Evolutionary conservation across 2,888 invertebrate genomes (phyloP), one percentile per base, ranked within the genome.

Genomic region (Pseudococcus viburni): DNA sequence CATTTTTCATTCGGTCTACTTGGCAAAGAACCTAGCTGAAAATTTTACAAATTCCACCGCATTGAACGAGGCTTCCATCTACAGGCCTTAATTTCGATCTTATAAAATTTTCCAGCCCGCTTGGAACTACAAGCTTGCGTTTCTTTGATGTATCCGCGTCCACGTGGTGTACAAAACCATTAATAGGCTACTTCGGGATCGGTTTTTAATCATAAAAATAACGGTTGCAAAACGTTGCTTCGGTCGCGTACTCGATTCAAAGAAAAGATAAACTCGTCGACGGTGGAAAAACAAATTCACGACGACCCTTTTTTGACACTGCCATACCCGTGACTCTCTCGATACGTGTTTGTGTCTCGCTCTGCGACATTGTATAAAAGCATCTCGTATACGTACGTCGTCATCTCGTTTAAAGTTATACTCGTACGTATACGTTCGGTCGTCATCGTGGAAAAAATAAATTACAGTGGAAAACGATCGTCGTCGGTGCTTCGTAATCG

Each of bases 211-310:
- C 26, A 73, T 12, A 22, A 15, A 73, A 73, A 33, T 73, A 73
- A 73, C 26, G 59, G 5, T 19, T 1, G 59, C 26, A 33, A 73
- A 73, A 33, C 26, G 26, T 33, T 33, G 26, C 26, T 1, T 33
- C 26, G 26, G 33, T 19, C 19, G 5, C 68, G 26, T 73, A 73
- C 26, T 73, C 68, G 68, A 22, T 73, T 73, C 68, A 33, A 33
- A 73, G 68, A 26, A 59, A 59, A 73, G 68, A 73, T 73, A 73
- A 73, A 73, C 68, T 12, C 68, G 3, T 73, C 26, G 22, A 33
- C 33, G 68, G 5, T 73, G 12, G 68, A 73, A 73, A 73, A 73
- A 73, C 68, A 73, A 73, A 73, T 73, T 73, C 68, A 19, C 59
- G 33, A 15, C 12, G 33, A 26, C 68, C 26, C 33, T 73, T 73